phyloP scores from a whole-genome alignment of 2,888 invertebrate species.

The Drosophila sordidapex region DNA sequence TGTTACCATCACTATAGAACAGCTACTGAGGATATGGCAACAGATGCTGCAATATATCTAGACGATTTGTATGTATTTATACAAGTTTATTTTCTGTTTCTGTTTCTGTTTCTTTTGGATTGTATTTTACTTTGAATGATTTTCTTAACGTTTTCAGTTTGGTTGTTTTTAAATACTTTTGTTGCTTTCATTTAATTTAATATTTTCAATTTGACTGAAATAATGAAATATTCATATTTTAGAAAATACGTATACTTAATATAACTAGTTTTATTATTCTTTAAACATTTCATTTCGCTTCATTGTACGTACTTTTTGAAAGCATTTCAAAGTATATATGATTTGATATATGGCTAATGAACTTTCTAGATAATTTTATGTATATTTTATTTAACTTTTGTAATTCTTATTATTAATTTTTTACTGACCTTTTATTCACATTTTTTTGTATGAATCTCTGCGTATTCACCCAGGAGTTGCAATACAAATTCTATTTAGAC shows the following conservation, averaged over 20 bases:
- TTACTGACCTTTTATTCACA: not conserved
- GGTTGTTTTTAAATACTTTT: not conserved
- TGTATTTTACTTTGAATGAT: constrained; percentile 4
- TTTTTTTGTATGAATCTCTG: not conserved
- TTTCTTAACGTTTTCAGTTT: not conserved
- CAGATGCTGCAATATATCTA: constrained; percentile 23
- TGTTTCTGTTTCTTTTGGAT: not conserved
- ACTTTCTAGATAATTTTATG: not conserved
- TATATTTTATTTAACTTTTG: not conserved
- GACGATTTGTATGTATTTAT: constrained; percentile 59
- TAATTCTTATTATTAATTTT: not conserved
- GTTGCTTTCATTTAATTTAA: not conserved
- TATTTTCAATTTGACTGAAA: not conserved
- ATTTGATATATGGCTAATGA: not conserved
- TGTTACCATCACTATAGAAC: not conserved
- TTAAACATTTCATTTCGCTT: not conserved
- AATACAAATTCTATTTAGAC: not conserved
- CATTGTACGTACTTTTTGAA: not conserved
- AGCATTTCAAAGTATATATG: not conserved
- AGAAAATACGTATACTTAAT: not conserved
- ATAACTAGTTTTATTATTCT: not conserved
- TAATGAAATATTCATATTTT: not conserved
- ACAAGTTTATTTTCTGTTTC: not conserved
- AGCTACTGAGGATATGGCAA: constrained; percentile 11
- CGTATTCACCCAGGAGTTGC: not conserved